Evolutionary conservation across 2,113 vertebrate species (phyloP).

Genomic region (Actenoides hombroni): DNA sequence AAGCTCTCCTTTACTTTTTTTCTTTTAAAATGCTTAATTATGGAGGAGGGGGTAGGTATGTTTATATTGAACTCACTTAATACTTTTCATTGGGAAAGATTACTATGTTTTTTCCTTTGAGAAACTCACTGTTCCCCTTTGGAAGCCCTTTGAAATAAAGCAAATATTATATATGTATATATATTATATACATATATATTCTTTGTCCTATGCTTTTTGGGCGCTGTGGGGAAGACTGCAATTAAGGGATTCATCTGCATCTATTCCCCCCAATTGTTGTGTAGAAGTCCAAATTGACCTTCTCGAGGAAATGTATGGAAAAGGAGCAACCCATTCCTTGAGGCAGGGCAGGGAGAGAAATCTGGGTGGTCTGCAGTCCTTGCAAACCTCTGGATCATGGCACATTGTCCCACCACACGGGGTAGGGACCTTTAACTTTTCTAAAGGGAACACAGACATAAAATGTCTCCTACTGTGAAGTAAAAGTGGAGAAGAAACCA

Average conservation of each 20-base stretch:
- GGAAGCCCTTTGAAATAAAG: neutral
- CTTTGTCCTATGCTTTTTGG: neutral
- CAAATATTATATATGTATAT: neutral
- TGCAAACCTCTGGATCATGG: neutral
- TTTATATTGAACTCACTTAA: neutral
- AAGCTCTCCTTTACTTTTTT: neutral
- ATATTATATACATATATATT: too few species aligned
- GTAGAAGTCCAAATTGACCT: neutral
- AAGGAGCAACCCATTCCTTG: neutral
- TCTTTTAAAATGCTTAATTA: neutral
- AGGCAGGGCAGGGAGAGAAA: neutral
- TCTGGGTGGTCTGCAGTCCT: neutral
- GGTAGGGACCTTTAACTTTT: neutral
- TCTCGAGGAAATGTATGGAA: neutral
- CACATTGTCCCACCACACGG: neutral
- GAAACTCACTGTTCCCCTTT: neutral
- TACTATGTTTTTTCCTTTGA: neutral
- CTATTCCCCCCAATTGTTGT: neutral
- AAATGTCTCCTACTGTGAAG: neutral
- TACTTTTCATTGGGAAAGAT: neutral
- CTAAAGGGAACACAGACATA: neutral
- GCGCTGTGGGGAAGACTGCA: neutral
- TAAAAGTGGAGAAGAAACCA: neutral
- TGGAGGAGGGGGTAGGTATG: neutral
- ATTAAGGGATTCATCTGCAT: neutral